Percentiles rank a stretch among this genome's conserved stretches.
These are phyloP conservation scores for Echeneis naucrates DNA, from an alignment of 2,797 vertebrate species.

Conservation along the genomic window DNA sequence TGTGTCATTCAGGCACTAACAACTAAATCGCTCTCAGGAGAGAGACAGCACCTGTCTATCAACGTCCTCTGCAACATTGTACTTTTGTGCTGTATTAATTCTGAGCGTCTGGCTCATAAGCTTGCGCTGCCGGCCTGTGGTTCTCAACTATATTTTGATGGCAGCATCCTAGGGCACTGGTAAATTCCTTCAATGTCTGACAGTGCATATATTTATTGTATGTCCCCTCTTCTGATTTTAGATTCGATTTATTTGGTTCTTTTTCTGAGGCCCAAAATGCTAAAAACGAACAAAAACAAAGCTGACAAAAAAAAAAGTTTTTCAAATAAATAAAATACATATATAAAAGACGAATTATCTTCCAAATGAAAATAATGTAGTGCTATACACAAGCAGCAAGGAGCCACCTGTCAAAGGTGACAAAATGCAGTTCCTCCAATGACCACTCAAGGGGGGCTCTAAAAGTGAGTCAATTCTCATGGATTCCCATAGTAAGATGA, in stretches of 20 bases:
- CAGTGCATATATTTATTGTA: neutral
- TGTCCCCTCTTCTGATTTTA: neutral
- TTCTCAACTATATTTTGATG: neutral
- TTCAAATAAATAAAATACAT: too few species aligned
- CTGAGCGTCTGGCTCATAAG: conserved; percentile 24
- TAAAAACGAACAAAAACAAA: too few species aligned
- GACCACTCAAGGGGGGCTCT: neutral
- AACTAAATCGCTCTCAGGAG: conserved; percentile 63
- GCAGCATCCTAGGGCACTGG: neutral
- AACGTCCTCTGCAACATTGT: conserved; percentile 35
- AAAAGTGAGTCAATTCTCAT: neutral
- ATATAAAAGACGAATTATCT: too few species aligned
- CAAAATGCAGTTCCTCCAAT: too few species aligned
- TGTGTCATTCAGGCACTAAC: conserved; percentile 69
- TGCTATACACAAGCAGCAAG: neutral
- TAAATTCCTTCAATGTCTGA: neutral
- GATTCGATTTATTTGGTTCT: too few species aligned
- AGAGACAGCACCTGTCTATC: conserved; percentile 48
- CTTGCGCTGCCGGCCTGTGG: neutral
- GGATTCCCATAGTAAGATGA: too few species aligned
- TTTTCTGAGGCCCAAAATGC: too few species aligned
- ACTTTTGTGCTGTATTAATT: conserved; percentile 5
- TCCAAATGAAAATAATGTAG: too few species aligned
- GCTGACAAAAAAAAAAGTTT: too few species aligned
- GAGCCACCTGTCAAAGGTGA: neutral